Evolutionary conservation across 1,140 invertebrate genomes (phyloP).

Genomic region (Eriosoma lanigerum): DNA sequence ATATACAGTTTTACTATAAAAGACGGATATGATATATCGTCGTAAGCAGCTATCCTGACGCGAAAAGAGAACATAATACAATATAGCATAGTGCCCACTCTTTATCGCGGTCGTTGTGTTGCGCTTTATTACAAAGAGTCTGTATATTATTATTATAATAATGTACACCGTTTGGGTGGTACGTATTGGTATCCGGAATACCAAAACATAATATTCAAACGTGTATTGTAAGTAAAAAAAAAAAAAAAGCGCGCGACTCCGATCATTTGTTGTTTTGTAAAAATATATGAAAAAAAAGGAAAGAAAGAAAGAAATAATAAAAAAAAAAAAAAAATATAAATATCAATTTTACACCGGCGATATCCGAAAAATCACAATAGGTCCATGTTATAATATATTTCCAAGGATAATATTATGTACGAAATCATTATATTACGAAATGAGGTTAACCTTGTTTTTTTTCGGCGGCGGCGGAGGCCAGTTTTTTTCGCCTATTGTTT

Average conservation of each 20-base stretch:
- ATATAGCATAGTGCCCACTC: no score
- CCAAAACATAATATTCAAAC: not conserved
- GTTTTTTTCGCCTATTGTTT: constrained; percentile 33
- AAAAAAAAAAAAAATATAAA: constrained; percentile 5
- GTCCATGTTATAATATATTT: constrained; percentile 24
- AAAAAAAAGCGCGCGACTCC: not conserved
- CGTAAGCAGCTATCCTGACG: no score
- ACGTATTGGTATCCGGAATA: not conserved
- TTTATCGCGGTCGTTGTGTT: no score
- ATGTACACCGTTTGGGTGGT: no score
- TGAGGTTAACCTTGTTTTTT: constrained; percentile 46
- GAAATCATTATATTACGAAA: constrained; percentile 28
- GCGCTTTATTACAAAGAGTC: no score
- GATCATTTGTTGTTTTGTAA: no score
- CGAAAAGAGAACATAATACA: no score
- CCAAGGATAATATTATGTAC: constrained; percentile 38
- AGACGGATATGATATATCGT: no score
- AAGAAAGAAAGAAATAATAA: not conserved
- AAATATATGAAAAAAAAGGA: not conserved
- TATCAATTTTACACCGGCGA: constrained; percentile 25
- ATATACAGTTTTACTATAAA: no score
- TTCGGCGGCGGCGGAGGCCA: constrained; percentile 1
- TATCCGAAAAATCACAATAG: constrained; percentile 34
- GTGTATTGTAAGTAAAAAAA: not conserved
- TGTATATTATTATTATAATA: no score